Evolutionary conservation across 2,113 vertebrate genomes (phyloP), one percentile per base, ranked within the genome.

Genomic region (Istiophorus platypterus): DNA sequence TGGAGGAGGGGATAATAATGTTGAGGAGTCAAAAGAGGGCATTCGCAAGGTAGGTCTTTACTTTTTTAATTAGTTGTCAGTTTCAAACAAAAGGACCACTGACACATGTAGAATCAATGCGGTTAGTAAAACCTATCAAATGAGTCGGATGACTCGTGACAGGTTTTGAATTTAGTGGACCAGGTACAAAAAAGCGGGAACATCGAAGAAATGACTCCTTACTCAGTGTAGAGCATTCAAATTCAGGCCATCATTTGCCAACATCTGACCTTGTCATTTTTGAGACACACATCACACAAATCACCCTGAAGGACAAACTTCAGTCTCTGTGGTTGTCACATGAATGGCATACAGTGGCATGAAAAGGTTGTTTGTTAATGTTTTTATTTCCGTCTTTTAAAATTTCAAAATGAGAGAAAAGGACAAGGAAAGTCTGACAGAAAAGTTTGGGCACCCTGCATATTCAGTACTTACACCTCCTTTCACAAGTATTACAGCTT

Each of bases 1-100:
- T n/a, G 98, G 98, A 0, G 97, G 97, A 56, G 96, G 96, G 0
- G 97, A 99, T 77, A 99, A 98, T 94, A 99, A 98, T 0, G 97
- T 99, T 7, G 93, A 98, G 77, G 97, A 99, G 85, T 99, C 98
- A 0, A 95, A 96, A 0, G 97, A 98, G 73, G 98, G 97, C 90
- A 96, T 99, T 71, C 96, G 97, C 37, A 99, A 99, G 98, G 98
- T 99, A 96, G 54, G 83, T 66, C 24, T 72, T 74, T 37, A 31
- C 18, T 52, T 61, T 65, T 80, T 68, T 49, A 4, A 61, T 81
- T 49, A 37, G 1, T 13, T 76, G 4, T 42, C 1, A 27, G 15
- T 63, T 73, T 14, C 13, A 52, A 34, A 47, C n/a, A 45, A 26
- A 67, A 79, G 14, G 13, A 39, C 14, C 39, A 12, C 11, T 74